Percentiles rank a stretch among this genome's conserved stretches.
Conservation (phyloP, 2,113 vertebrate species). For the Nothobranchius furzeri region DNA sequence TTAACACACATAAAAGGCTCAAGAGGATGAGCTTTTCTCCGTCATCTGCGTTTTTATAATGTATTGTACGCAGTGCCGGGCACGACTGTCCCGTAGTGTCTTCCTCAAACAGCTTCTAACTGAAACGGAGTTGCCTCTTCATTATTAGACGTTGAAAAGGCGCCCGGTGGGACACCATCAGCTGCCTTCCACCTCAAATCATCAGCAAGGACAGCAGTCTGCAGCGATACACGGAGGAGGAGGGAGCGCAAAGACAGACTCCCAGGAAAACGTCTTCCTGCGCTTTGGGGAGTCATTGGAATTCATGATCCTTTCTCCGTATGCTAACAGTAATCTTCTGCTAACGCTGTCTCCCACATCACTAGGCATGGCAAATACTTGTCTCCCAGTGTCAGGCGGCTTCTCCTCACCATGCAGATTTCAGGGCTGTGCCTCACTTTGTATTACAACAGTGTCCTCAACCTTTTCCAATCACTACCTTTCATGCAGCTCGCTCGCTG, state of each 20-base stretch:
- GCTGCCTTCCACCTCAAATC: slow-evolving; percentile 62
- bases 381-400: slow-evolving; percentile 46
- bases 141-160: slow-evolving; percentile 70
- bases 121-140: slow-evolving; percentile 50
- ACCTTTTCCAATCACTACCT: slow-evolving; percentile 63
- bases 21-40: slow-evolving; percentile 62
- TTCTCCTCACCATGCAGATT: slow-evolving; percentile 70
- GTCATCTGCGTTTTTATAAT: slow-evolving; percentile 46
- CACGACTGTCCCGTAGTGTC: slow-evolving; percentile 49
- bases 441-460: slow-evolving; percentile 66
- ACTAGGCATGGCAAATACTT: slow-evolving; percentile 69
- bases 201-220: slow-evolving; percentile 48
- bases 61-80: slow-evolving; percentile 39
- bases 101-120: slow-evolving; percentile 51
- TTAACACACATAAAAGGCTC: slow-evolving; percentile 68
- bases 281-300: slow-evolving; percentile 75
- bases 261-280: slow-evolving; percentile 64
- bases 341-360: slow-evolving; percentile 71
- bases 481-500: slow-evolving; percentile 60
- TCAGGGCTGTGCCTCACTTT: slow-evolving; percentile 61
- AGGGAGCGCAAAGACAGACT: slow-evolving; percentile 43
- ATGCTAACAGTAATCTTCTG: slow-evolving; percentile 77
- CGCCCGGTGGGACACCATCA: slow-evolving; percentile 58
- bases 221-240: slow-evolving; percentile 55
- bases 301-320: slow-evolving; percentile 76